A percentile compares a stretch with the other conserved stretches of the same genome.
These are phyloP conservation scores for Mobula birostris DNA, from an alignment of 2,113 vertebrate genomes.

Conservation along the genomic window DNA sequence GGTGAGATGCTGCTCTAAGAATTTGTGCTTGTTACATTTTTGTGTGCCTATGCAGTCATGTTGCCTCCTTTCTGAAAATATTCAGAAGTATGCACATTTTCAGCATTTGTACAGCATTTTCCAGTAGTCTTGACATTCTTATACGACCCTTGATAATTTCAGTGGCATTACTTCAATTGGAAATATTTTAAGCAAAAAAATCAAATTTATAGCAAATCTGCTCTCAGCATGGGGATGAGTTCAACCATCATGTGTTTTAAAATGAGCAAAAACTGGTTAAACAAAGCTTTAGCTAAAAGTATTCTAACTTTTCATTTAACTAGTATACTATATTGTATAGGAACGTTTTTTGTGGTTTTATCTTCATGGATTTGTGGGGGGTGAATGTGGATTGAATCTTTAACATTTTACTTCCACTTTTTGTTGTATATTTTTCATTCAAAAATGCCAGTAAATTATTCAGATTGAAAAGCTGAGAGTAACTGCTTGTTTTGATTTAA, in stretches of 20 bases:
- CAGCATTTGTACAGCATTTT: not conserved
- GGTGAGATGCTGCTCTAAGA: not conserved
- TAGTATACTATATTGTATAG: slow-evolving; percentile 53
- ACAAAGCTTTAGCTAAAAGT: slow-evolving; percentile 11
- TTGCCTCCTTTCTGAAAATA: not conserved
- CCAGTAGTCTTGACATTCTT: slow-evolving; percentile 1
- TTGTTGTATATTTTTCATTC: slow-evolving; percentile 61
- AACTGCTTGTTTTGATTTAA: slow-evolving; percentile 51
- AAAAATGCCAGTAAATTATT: slow-evolving; percentile 62
- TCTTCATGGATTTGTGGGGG: slow-evolving; percentile 59
- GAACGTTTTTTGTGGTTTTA: slow-evolving; percentile 53
- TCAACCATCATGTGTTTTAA: not conserved
- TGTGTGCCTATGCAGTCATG: not conserved
- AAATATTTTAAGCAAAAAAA: slow-evolving; percentile 2
- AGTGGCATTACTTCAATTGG: slow-evolving; percentile 30
- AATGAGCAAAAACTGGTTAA: slow-evolving; percentile 28
- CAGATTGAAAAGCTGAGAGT: slow-evolving; percentile 51
- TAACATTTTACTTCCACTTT: slow-evolving; percentile 44
- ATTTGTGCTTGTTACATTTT: slow-evolving; percentile 14
- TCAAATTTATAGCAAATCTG: not conserved
- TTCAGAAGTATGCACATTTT: slow-evolving; percentile 17
- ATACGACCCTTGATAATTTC: not conserved
- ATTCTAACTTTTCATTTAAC: not conserved
- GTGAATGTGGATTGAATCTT: slow-evolving; percentile 44
- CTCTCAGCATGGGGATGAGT: not conserved